A percentile compares a stretch with the other conserved stretches of the same genome.
Evolutionary conservation across 2,797 vertebrate species (phyloP).

Genomic region (Antennarius maculatus): DNA sequence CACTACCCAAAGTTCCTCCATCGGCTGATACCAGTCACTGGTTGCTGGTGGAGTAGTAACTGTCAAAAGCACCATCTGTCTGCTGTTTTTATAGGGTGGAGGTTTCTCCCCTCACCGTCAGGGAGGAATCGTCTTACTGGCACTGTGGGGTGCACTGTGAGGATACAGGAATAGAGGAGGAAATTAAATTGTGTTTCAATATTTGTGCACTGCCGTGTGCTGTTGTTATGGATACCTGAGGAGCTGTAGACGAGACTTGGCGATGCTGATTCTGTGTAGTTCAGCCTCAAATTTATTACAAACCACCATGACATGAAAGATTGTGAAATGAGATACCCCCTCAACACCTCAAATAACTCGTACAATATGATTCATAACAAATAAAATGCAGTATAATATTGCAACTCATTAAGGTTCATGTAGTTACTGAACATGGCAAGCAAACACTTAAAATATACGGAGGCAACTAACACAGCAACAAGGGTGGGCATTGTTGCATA

Average conservation of each 20-base stretch:
- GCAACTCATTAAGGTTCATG: slow-evolving; percentile 3
- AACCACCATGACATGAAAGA: slow-evolving; percentile 34
- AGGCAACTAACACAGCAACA: slow-evolving; percentile 5
- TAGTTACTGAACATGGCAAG: slow-evolving; percentile 7
- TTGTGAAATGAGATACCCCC: slow-evolving; percentile 44
- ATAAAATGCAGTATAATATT: slow-evolving; percentile 16
- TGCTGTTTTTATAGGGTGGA: slow-evolving; percentile 41
- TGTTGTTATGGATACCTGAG: slow-evolving; percentile 56
- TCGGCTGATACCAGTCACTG: slow-evolving; percentile 37
- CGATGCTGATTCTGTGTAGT: slow-evolving; percentile 30
- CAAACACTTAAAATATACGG: slow-evolving; percentile 2
- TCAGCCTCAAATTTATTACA: slow-evolving; percentile 47
- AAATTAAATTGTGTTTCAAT: slow-evolving; percentile 60
- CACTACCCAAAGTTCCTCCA: slow-evolving; percentile 32
- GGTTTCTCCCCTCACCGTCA: slow-evolving; percentile 28
- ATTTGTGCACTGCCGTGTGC: slow-evolving; percentile 42
- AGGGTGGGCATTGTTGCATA: slow-evolving; percentile 34
- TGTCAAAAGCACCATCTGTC: slow-evolving; percentile 61
- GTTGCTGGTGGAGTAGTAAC: slow-evolving; percentile 36
- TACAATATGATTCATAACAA: slow-evolving; percentile 47
- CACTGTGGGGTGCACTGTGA: slow-evolving; percentile 39
- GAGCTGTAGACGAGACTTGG: slow-evolving; percentile 53
- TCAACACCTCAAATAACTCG: slow-evolving; percentile 30
- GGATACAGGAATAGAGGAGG: slow-evolving; percentile 31
- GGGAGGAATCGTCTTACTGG: slow-evolving; percentile 43